A percentile compares a stretch with the other conserved stretches of the same genome.
Evolutionary conservation across 1,140 invertebrate genomes (phyloP).

Genomic region (Philopotamus ludificatus): DNA sequence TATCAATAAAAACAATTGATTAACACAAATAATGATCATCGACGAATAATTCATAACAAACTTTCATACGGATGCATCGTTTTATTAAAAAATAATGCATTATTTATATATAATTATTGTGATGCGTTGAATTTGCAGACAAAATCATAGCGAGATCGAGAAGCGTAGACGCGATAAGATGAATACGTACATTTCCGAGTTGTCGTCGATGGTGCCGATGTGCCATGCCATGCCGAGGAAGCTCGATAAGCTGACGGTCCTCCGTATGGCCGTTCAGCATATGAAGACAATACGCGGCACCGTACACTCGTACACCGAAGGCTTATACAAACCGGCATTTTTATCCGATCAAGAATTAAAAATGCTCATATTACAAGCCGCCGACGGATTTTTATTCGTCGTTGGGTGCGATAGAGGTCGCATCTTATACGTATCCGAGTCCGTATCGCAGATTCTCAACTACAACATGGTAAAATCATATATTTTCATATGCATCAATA

Average conservation of each 20-base stretch:
- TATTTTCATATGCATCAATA: not conserved
- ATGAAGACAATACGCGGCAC: slow-evolving; percentile 78
- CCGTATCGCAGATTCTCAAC: slow-evolving; percentile 80
- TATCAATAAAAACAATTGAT: too few species aligned
- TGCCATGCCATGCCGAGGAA: slow-evolving; percentile 90
- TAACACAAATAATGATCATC: too few species aligned
- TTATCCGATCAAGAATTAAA: slow-evolving; percentile 88
- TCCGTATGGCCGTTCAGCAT: slow-evolving; percentile 93
- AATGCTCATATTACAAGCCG: slow-evolving; percentile 74
- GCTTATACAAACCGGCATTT: slow-evolving; percentile 82
- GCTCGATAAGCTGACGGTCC: slow-evolving; percentile 89
- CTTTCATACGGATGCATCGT: too few species aligned
- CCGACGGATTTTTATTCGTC: slow-evolving; percentile 90
- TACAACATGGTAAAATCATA: slow-evolving; percentile 71
- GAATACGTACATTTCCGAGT: slow-evolving; percentile 92
- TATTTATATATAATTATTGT: too few species aligned
- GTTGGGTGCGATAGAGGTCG: slow-evolving; percentile 89
- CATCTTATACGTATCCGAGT: slow-evolving; percentile 89
- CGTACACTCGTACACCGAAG: slow-evolving; percentile 77
- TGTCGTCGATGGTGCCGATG: slow-evolving; percentile 90
- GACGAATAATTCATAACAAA: too few species aligned
- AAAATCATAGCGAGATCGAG: slow-evolving; percentile 96
- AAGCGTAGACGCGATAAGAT: slow-evolving; percentile 92
- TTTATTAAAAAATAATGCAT: too few species aligned
- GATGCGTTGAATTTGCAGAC: slow-evolving; percentile 64